Percentiles rank a stretch among this genome's conserved stretches.
These are phyloP conservation scores for Parascotia fuliginaria DNA, from an alignment of 2,888 invertebrate species.

Conservation along the genomic window DNA sequence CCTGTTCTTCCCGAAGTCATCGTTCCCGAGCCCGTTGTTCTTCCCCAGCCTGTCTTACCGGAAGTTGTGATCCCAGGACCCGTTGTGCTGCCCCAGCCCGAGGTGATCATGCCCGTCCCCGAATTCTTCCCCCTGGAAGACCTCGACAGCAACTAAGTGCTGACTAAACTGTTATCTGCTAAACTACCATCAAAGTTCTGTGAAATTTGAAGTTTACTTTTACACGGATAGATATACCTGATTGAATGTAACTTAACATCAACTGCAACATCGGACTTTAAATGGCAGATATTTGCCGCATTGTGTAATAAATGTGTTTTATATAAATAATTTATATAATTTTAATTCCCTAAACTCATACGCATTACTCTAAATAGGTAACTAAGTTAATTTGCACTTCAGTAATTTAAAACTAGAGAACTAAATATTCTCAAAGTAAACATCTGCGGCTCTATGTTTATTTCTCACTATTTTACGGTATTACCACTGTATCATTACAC, in stretches of 20 bases:
- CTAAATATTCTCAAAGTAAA: no score
- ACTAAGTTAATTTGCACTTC: no score
- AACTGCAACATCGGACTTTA: background rate
- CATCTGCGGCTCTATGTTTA: no score
- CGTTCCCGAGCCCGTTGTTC: slow-evolving; percentile 22
- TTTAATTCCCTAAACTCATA: no score
- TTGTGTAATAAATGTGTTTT: background rate
- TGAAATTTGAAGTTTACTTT: background rate
- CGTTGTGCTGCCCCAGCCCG: slow-evolving; percentile 15
- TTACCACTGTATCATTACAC: no score
- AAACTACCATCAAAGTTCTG: background rate
- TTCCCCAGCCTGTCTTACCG: no score
- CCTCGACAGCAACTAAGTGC: slow-evolving; percentile 30
- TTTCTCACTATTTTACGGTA: no score
- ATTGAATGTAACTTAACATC: background rate
- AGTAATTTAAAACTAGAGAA: no score
- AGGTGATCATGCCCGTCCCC: slow-evolving; percentile 6
- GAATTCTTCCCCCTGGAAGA: slow-evolving; percentile 18
- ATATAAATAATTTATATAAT: background rate
- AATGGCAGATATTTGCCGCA: background rate
- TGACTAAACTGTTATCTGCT: background rate
- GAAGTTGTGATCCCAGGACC: slow-evolving; percentile 16
- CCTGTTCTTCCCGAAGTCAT: slow-evolving; percentile 23
- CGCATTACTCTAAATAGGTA: no score
- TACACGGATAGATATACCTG: background rate